These are phyloP conservation scores for Camponotus vicinus DNA, from an alignment of 1,140 invertebrate genomes.

Conservation along the genomic window DNA sequence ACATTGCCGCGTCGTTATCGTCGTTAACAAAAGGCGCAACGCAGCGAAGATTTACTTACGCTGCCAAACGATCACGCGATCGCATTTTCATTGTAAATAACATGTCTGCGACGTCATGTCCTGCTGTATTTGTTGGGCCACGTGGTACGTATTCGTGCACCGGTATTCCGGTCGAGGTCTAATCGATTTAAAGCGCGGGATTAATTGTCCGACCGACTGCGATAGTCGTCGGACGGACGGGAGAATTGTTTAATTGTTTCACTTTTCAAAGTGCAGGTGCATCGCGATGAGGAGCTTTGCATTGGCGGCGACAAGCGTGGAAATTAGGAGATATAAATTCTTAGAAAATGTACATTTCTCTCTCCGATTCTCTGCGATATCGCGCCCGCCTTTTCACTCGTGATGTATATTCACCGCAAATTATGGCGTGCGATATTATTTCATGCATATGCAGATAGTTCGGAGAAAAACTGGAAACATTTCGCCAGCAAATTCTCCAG, in stretches of 20 bases:
- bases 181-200: constrained; percentile 56
- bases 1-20: constrained; percentile 44
- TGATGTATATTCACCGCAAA: neutral
- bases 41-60: constrained; percentile 44
- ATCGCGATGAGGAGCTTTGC: constrained; percentile 38
- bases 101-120: constrained; percentile 13
- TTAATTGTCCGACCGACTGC: constrained; percentile 51
- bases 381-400: too few species aligned
- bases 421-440: neutral
- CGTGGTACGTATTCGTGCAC: constrained; percentile 35
- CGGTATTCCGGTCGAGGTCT: constrained; percentile 47
- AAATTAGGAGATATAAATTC: neutral
- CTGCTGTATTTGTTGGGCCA: constrained; percentile 39
- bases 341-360: neutral
- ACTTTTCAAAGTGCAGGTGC: constrained; percentile 28
- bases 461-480: neutral
- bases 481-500: neutral
- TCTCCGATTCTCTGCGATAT: neutral
- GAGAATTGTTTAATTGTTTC: constrained; percentile 31
- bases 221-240: constrained; percentile 11
- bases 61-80: constrained; percentile 50
- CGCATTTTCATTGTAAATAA: constrained; percentile 61
- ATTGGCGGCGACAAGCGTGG: constrained; percentile 23
- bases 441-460: neutral
- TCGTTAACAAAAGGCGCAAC: constrained; percentile 59